Evolutionary conservation across 2,888 invertebrate genomes (phyloP).

Genomic region (Amphipoea lucens): DNA sequence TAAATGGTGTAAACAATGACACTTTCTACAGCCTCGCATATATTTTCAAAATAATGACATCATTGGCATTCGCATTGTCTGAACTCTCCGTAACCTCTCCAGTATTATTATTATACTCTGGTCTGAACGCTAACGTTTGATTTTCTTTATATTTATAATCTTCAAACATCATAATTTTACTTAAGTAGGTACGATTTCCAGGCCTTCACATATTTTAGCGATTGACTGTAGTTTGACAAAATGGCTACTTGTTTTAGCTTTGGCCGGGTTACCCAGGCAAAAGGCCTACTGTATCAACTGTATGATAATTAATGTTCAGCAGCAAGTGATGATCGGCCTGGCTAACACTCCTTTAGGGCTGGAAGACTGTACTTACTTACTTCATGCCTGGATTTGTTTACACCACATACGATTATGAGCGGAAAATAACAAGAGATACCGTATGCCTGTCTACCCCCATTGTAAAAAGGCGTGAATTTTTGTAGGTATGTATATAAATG

Average conservation of each 20-base stretch:
- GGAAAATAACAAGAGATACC: background rate
- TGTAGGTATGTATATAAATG: background rate
- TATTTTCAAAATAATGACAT: constrained; percentile 10
- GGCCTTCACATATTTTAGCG: too few relatives aligned
- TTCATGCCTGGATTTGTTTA: background rate
- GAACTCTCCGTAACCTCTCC: too few relatives aligned
- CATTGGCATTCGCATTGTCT: constrained; percentile 4
- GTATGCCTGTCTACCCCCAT: background rate
- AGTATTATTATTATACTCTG: too few relatives aligned
- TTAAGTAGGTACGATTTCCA: too few relatives aligned
- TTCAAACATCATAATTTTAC: background rate
- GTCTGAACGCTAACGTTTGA: background rate
- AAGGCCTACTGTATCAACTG: background rate
- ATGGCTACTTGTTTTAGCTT: background rate
- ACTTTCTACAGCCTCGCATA: background rate
- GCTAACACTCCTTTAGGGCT: background rate
- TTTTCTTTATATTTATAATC: background rate
- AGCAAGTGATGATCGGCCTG: background rate
- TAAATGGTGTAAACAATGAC: background rate
- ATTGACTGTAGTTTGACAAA: background rate
- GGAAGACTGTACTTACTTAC: background rate
- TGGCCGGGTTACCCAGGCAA: background rate
- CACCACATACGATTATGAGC: background rate
- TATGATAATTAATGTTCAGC: background rate
- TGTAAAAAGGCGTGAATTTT: background rate